Conservation (phyloP, 2,797 vertebrate species). For the Myiotriccus ornatus region DNA sequence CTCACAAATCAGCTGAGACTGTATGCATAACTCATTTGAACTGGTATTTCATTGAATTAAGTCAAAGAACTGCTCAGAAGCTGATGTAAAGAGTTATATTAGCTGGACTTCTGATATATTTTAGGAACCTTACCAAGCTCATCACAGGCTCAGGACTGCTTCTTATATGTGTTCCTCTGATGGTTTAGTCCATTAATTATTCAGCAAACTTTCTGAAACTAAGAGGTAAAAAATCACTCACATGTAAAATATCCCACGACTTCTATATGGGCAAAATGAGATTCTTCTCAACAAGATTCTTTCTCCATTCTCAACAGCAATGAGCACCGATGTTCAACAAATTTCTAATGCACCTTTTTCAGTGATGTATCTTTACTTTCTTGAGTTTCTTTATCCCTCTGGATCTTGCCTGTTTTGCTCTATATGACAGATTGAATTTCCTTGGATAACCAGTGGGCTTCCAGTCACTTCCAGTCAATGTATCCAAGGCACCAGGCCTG, state of each 20-base stretch:
- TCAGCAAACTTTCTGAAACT: neutral
- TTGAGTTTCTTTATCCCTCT: conserved; percentile 10
- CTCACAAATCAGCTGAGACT: neutral
- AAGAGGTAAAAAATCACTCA: neutral
- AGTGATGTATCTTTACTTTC: neutral
- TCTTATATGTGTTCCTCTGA: neutral
- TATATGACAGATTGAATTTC: neutral
- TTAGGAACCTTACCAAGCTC: neutral
- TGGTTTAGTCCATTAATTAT: neutral
- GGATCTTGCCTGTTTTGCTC: conserved; percentile 35
- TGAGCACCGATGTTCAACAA: conserved; percentile 31
- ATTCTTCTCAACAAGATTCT: neutral
- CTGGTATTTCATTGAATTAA: neutral
- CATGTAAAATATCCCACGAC: neutral
- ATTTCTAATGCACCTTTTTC: conserved; percentile 47
- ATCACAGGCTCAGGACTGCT: neutral
- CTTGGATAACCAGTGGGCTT: conserved; percentile 12
- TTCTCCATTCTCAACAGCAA: neutral
- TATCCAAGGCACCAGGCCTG: neutral
- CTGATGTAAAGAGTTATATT: neutral
- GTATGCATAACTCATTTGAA: neutral
- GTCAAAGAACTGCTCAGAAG: neutral
- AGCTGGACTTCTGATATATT: neutral
- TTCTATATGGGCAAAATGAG: neutral
- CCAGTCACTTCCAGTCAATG: conserved; percentile 33